Evolutionary conservation across 2,888 invertebrate species (phyloP).

Genomic region (Smittia aterrima): DNA sequence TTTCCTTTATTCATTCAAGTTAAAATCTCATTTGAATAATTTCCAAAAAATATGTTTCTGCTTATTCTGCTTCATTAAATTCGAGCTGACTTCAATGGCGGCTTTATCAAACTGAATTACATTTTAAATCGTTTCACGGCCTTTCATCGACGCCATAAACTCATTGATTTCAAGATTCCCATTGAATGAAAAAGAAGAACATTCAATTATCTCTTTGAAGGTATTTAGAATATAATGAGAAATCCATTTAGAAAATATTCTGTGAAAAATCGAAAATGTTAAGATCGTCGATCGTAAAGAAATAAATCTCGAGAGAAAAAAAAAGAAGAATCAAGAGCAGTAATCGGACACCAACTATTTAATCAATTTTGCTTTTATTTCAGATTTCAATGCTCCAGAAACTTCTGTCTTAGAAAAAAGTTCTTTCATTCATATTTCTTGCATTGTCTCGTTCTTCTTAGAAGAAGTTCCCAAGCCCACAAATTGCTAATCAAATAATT

Average conservation of each 20-base stretch:
- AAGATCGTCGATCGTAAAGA: neutral
- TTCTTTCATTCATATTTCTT: neutral
- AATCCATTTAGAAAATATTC: neutral
- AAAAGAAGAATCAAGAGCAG: conserved; percentile 18
- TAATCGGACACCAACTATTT: conserved; percentile 33
- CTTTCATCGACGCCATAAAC: neutral
- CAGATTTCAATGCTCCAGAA: neutral
- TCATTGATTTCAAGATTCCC: neutral
- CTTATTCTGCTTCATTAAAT: conserved; percentile 22
- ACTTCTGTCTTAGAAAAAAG: neutral
- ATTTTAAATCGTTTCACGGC: neutral
- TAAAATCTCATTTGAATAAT: conserved; percentile 16
- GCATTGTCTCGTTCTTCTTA: neutral
- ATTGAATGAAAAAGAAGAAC: neutral
- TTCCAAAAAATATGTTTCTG: conserved; percentile 1
- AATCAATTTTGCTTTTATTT: neutral
- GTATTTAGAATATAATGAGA: conserved; percentile 5
- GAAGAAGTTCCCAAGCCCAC: neutral
- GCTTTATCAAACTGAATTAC: too few species aligned
- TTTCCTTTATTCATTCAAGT: neutral
- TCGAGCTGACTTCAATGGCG: neutral
- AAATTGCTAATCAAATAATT: conserved; percentile 35
- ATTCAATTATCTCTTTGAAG: conserved; percentile 11
- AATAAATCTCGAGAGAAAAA: neutral
- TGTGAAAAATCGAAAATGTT: neutral